Percentiles rank a stretch among this genome's conserved stretches.
Evolutionary conservation across 2,113 vertebrate genomes (phyloP).

Genomic region (Carlito syrichta): DNA sequence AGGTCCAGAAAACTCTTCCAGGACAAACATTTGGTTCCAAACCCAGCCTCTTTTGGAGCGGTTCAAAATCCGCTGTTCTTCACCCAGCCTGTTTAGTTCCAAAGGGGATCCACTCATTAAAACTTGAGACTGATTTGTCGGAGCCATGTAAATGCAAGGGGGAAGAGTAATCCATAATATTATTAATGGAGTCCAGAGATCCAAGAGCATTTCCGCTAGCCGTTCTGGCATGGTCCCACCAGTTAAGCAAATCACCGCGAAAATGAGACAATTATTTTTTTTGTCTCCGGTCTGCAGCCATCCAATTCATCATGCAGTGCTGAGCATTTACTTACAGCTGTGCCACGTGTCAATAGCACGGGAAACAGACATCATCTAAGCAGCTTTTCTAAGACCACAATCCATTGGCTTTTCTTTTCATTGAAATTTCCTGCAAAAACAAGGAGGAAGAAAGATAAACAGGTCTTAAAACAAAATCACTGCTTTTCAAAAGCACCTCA

Average conservation of each 20-base stretch:
- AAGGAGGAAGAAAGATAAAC: slow-evolving; percentile 59
- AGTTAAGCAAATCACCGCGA: slow-evolving; percentile 86
- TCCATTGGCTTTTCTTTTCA: slow-evolving; percentile 86
- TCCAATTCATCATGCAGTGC: slow-evolving; percentile 89
- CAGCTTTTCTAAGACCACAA: slow-evolving; percentile 79
- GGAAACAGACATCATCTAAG: slow-evolving; percentile 80
- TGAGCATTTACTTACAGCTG: slow-evolving; percentile 88
- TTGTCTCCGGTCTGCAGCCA: slow-evolving; percentile 86
- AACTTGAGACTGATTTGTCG: slow-evolving; percentile 87
- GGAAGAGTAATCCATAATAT: slow-evolving; percentile 96
- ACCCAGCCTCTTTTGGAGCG: slow-evolving; percentile 99
- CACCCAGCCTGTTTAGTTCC: slow-evolving; percentile 85
- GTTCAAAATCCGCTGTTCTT: slow-evolving; percentile 94
- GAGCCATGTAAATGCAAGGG: slow-evolving; percentile 88
- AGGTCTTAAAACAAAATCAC: neutral
- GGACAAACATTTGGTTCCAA: slow-evolving; percentile 99
- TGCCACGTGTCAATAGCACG: slow-evolving; percentile 85
- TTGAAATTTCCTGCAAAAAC: slow-evolving; percentile 82
- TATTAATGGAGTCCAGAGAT: slow-evolving; percentile 94
- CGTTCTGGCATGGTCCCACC: slow-evolving; percentile 91
- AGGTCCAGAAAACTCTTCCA: slow-evolving; percentile 99
- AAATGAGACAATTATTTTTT: slow-evolving; percentile 91
- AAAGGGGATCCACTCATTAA: slow-evolving; percentile 86
- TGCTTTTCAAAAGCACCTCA: neutral
- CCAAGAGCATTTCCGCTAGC: slow-evolving; percentile 89